Base-by-base conservation (phyloP, 2,113 vertebrate species). In the Columbina picui region DNA sequence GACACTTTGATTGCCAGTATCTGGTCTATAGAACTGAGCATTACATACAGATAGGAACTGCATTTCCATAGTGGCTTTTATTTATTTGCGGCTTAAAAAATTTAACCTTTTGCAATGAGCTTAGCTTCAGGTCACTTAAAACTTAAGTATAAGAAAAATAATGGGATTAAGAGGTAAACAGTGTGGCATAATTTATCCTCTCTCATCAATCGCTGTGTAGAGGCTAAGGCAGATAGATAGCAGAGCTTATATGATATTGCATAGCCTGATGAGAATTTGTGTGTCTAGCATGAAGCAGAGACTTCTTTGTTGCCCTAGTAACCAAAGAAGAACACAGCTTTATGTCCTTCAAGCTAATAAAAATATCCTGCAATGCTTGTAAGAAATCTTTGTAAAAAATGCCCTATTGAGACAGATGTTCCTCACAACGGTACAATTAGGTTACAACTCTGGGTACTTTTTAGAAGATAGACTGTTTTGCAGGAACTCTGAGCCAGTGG, bases 271-370 rank as follows among this genome's bases (percentile, higher is more conserved):
- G 78, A 92, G 63, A 74, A 88, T 77, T 29, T 47, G 34, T 43
- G 76, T 19, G 25, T 57, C 80, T 96, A 49, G 30, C 36, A 87
- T 0, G 6, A 86, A 83, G 79, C 47, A 91, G 34, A 75, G n/a
- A 75, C 49, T 71, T 60, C 69, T 68, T 43, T 3, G 80, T 94
- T 96, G 78, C 83, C 94, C 84, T 93, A 96, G 94, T 94, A 96
- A 96, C 90, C 85, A 56, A 77, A 87, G 55, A 90, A 80, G 60
- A 95, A 93, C 29, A 87, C 53, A 93, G 80, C 39, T 86, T 82
- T 75, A 64, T 49, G 90, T 92, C 94, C 92, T 94, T 89, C 80
- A 89, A 87, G 65, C 60, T 91, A 96, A 94, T 90, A 89, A 96
- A 95, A 95, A 87, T 55, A 90, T 65, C 86, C 73, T 71, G 79